A percentile compares a stretch with the other conserved stretches of the same genome.
phyloP scores from a whole-genome alignment of 2,797 vertebrate genomes.

The Acanthurus leucopareius region DNA sequence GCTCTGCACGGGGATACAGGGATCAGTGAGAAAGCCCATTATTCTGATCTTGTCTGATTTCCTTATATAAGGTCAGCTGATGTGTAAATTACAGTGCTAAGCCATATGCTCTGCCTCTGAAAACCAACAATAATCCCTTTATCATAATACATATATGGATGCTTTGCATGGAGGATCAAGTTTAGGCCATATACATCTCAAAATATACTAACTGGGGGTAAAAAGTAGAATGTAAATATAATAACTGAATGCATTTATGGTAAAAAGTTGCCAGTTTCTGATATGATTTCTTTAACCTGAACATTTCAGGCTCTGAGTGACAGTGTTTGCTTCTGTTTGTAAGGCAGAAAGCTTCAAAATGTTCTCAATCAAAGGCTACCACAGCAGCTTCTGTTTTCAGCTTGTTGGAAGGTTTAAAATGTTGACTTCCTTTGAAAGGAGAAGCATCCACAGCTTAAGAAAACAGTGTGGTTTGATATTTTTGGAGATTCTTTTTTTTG shows the following conservation, averaged over 20 bases:
- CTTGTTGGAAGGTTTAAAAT: not conserved
- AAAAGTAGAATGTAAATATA: not conserved
- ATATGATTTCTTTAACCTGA: not conserved
- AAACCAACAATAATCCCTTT: not conserved
- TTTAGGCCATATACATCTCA: not conserved
- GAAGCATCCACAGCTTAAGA: not conserved
- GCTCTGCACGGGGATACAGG: conserved; percentile 26
- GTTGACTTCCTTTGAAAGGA: not conserved
- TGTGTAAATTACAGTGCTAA: conserved; percentile 21
- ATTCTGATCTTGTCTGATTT: conserved; percentile 45
- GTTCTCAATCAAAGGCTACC: not conserved
- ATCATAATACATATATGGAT: not conserved
- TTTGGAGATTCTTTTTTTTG: not conserved
- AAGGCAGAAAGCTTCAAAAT: not conserved
- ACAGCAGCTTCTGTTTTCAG: not conserved
- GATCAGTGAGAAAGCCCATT: conserved; percentile 58
- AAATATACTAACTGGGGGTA: not conserved
- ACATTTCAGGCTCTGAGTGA: not conserved
- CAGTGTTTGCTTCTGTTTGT: too few species aligned
- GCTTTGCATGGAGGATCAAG: not conserved
- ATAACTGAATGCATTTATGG: not conserved
- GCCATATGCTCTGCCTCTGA: conserved; percentile 6
- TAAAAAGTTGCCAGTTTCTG: not conserved
- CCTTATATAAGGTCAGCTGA: conserved; percentile 33
- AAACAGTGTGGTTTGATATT: not conserved